These are phyloP conservation scores for Ochotona princeps DNA, from an alignment of 2,113 vertebrate species.

Conservation along the genomic window DNA sequence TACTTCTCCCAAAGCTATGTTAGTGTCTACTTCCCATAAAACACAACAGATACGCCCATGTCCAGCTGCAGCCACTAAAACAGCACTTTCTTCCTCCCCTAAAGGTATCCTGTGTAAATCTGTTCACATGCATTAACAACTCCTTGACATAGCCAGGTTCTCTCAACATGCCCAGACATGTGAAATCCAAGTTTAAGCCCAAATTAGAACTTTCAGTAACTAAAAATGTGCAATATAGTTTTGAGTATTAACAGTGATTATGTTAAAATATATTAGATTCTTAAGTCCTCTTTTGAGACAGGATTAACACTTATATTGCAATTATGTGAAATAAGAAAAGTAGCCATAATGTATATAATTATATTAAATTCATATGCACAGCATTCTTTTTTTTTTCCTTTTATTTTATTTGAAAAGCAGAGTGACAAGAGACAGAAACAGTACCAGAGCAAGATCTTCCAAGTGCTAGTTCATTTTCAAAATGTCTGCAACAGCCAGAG, in stretches of 20 bases:
- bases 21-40: background rate
- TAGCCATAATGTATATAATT: conserved; percentile 5
- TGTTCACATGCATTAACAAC: background rate
- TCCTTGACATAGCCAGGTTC: background rate
- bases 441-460: no score
- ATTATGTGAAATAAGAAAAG: background rate
- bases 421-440: no score
- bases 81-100: conserved; percentile 10
- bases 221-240: background rate
- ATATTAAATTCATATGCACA: conserved; percentile 40
- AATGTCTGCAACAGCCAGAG: no score
- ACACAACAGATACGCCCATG: background rate
- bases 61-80: background rate
- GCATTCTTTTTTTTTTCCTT: background rate
- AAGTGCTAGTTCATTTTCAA: no score
- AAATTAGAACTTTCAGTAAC: background rate
- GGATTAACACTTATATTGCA: background rate
- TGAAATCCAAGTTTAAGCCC: background rate
- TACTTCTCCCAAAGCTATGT: background rate
- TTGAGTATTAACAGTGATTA: background rate
- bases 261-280: background rate
- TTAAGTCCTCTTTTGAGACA: conserved; percentile 17
- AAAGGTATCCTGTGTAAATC: background rate
- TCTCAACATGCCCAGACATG: background rate
- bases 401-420: no score